A percentile compares a stretch with the other conserved stretches of the same genome.
phyloP scores from a whole-genome alignment of 2,888 invertebrate genomes.

The Mesorhabditis spiculigera region DNA sequence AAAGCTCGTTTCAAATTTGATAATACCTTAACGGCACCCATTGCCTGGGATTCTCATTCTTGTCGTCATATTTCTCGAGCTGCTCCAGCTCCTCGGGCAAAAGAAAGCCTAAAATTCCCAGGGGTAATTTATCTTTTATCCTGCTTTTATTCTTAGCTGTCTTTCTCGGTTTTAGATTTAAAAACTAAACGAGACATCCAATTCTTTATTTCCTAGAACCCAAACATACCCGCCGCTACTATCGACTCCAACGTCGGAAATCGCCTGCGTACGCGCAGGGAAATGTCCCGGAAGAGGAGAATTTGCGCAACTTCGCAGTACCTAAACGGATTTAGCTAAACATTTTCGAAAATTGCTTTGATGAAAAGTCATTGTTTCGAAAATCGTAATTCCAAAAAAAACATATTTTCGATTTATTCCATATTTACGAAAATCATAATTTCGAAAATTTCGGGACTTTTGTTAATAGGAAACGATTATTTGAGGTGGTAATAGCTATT shows the following conservation, averaged over 20 bases:
- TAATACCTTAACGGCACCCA: constrained; percentile 32
- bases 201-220: too few relatives aligned
- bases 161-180: too few relatives aligned
- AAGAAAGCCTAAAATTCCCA: constrained; percentile 25
- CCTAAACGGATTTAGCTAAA: not conserved
- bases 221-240: constrained; percentile 10
- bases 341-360: too few relatives aligned
- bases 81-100: constrained; percentile 30
- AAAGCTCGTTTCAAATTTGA: not conserved
- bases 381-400: too few relatives aligned
- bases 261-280: constrained; percentile 11
- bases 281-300: constrained; percentile 15
- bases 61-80: constrained; percentile 28
- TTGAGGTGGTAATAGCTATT: too few relatives aligned
- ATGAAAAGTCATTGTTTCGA: too few relatives aligned
- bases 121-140: not conserved
- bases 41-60: constrained; percentile 25
- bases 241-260: constrained; percentile 17
- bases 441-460: too few relatives aligned
- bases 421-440: too few relatives aligned
- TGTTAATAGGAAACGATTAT: too few relatives aligned
- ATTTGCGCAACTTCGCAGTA: constrained; percentile 9
- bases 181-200: too few relatives aligned
- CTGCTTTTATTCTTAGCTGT: too few relatives aligned
- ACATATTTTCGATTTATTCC: too few relatives aligned